These are phyloP conservation scores for Zoanthus sansibaricus DNA, from an alignment of 92 coral and sea anemone genomes.

Conservation along the genomic window DNA sequence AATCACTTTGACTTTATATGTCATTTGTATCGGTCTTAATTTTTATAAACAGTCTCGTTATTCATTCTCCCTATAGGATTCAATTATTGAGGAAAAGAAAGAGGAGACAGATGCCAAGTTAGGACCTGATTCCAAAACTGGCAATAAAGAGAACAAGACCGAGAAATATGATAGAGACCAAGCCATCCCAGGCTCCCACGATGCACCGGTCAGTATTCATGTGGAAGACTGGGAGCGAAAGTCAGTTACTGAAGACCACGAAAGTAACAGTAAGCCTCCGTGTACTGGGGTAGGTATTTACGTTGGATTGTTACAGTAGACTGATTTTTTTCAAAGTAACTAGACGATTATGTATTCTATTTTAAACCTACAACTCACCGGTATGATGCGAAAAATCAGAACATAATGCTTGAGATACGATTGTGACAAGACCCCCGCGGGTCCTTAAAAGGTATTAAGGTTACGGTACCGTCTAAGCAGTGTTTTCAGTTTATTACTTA, in stretches of 20 bases:
- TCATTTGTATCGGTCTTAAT: no score
- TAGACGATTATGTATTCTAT: background rate
- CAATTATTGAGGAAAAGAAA: constrained; percentile 34
- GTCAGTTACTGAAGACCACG: constrained; percentile 10
- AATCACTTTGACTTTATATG: no score
- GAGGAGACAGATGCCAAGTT: background rate
- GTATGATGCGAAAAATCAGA: background rate
- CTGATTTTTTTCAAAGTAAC: background rate
- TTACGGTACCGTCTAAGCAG: no score
- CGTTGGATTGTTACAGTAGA: background rate
- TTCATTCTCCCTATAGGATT: background rate
- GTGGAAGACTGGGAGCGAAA: constrained; percentile 71
- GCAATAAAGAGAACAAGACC: constrained; percentile 5
- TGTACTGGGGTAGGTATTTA: background rate
- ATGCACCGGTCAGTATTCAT: constrained; percentile 54
- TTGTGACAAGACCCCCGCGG: background rate
- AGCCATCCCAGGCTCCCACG: constrained; percentile 16
- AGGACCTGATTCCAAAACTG: background rate
- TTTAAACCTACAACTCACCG: no score
- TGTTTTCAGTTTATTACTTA: no score
- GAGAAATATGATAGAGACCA: background rate
- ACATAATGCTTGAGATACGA: background rate
- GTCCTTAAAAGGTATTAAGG: no score
- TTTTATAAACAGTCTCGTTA: no score
- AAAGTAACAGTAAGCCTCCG: background rate